Evolutionary conservation across 2,888 invertebrate genomes (phyloP).

Genomic region (Ephialtes manifestator): DNA sequence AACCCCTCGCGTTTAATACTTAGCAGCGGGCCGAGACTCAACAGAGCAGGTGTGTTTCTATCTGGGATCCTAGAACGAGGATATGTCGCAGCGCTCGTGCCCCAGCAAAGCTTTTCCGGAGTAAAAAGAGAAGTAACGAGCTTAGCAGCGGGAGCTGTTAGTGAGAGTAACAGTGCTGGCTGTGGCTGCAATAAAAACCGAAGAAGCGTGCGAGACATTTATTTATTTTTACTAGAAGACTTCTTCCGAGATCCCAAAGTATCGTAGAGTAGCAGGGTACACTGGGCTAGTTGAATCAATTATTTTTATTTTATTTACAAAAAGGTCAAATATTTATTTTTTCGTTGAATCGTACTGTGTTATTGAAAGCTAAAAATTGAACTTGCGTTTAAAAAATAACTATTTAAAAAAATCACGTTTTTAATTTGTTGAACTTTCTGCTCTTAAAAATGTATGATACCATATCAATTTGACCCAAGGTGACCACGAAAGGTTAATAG

Average conservation of each 20-base stretch:
- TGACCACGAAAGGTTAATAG: too few species aligned
- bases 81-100: constrained; percentile 10
- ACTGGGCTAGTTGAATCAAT: not conserved
- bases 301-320: not conserved
- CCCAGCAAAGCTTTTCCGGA: constrained; percentile 47
- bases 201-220: constrained; percentile 21
- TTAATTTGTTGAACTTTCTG: too few species aligned
- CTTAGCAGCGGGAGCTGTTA: constrained; percentile 4
- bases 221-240: constrained; percentile 40
- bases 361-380: too few species aligned
- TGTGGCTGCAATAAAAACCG: constrained; percentile 30
- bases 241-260: not conserved
- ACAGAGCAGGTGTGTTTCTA: constrained; percentile 5
- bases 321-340: not conserved
- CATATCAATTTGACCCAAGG: too few species aligned
- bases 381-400: too few species aligned
- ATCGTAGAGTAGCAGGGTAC: not conserved
- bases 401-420: too few species aligned
- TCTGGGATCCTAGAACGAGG: constrained; percentile 24
- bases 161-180: constrained; percentile 1
- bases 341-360: too few species aligned
- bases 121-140: constrained; percentile 36
- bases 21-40: not conserved
- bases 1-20: constrained; percentile 1
- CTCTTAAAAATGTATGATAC: too few species aligned